phyloP scores from a whole-genome alignment of 2,888 invertebrate genomes.

The Acleris laterana region DNA sequence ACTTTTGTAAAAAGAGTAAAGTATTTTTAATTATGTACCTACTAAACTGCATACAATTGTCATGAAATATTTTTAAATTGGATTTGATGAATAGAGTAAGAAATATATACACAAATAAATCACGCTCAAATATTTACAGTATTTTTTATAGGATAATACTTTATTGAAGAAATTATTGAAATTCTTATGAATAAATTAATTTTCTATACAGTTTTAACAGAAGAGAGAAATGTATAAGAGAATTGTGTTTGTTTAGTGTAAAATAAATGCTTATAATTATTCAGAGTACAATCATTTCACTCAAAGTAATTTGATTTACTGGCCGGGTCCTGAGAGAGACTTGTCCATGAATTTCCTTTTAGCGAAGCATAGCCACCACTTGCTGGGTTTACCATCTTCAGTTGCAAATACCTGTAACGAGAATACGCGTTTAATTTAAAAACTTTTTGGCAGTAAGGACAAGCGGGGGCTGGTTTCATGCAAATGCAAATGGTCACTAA shows the following conservation, averaged over 20 bases:
- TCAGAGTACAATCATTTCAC: conserved; percentile 6
- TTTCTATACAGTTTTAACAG: conserved; percentile 16
- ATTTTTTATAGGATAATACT: conserved; percentile 28
- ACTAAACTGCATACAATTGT: too few relatives aligned
- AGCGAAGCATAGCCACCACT: conserved; percentile 99
- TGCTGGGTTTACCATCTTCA: conserved; percentile 97
- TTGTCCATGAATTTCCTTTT: conserved; percentile 99
- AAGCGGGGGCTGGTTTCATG: too few relatives aligned
- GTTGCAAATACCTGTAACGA: conserved; percentile 87
- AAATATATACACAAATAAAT: conserved; percentile 8
- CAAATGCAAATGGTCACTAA: too few relatives aligned
- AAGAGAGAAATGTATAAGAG: conserved; percentile 11
- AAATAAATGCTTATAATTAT: conserved; percentile 43
- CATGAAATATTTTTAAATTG: too few relatives aligned
- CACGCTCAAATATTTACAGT: conserved; percentile 7
- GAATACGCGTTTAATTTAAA: conserved; percentile 2
- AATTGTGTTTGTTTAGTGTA: conserved; percentile 18
- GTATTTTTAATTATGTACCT: too few relatives aligned
- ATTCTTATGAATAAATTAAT: conserved; percentile 20
- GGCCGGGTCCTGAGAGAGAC: conserved; percentile 95
- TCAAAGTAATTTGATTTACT: conserved; percentile 71
- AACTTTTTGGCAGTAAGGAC: not conserved
- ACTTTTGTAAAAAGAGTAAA: too few relatives aligned
- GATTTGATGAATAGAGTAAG: too few relatives aligned
- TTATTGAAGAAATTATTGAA: conserved; percentile 7